Evolutionary conservation across 2,888 invertebrate genomes (phyloP).

Genomic region (Philonicus albiceps): DNA sequence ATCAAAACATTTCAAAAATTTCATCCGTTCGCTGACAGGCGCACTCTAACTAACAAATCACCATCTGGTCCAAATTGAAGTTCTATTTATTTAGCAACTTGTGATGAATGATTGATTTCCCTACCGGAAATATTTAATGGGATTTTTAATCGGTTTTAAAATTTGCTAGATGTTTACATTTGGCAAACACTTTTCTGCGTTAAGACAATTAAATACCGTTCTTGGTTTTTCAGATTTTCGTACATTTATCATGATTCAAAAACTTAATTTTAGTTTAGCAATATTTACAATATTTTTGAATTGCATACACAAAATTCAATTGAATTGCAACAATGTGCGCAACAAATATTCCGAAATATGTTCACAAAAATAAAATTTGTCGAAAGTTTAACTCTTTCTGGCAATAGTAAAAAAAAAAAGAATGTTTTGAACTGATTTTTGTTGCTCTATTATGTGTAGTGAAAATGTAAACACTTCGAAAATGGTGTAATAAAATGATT

Average conservation of each 20-base stretch:
- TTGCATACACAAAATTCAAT: neutral
- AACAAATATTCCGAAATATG: neutral
- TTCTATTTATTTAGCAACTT: neutral
- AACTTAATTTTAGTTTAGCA: too few species aligned
- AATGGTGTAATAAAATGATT: constrained; percentile 10
- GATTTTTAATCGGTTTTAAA: neutral
- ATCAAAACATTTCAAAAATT: constrained; percentile 37
- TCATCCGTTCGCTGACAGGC: constrained; percentile 24
- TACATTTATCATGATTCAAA: neutral
- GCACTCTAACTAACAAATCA: neutral
- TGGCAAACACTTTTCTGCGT: neutral
- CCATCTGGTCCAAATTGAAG: constrained; percentile 32
- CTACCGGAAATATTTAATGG: neutral
- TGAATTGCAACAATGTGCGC: too few species aligned
- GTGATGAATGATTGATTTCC: constrained; percentile 1
- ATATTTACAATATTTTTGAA: neutral
- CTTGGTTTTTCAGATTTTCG: neutral
- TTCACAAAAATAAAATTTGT: neutral
- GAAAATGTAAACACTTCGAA: constrained; percentile 15
- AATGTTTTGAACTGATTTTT: neutral
- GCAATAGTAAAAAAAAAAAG: neutral
- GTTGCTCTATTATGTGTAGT: neutral
- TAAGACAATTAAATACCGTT: neutral
- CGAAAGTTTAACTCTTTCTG: neutral
- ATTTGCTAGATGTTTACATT: neutral